Evolutionary conservation across 2,888 invertebrate genomes (phyloP).

Genomic region (Oscheius myriophilus): DNA sequence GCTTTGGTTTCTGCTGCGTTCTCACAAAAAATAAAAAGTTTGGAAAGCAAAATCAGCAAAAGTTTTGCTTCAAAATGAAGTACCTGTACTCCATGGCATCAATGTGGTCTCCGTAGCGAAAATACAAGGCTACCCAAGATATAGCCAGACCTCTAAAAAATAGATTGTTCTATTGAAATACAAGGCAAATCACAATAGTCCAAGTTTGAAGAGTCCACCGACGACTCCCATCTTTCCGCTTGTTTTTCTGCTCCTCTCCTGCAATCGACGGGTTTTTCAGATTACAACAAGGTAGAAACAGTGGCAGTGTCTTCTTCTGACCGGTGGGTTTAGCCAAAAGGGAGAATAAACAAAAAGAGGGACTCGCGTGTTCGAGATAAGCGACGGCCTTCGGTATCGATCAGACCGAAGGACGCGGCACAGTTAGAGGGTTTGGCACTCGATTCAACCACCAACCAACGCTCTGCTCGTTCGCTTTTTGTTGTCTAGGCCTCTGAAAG

Average conservation of each 20-base stretch:
- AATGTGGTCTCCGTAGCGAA: conserved; percentile 12
- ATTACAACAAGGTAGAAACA: too few relatives aligned
- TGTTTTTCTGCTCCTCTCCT: neutral
- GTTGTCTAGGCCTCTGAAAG: too few relatives aligned
- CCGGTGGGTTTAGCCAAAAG: neutral
- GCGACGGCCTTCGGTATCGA: conserved; percentile 27
- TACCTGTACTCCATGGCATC: conserved; percentile 19
- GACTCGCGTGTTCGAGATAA: conserved; percentile 5
- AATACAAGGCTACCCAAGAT: conserved; percentile 20
- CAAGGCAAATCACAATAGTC: conserved; percentile 10
- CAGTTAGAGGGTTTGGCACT: too few relatives aligned
- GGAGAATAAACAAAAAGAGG: neutral
- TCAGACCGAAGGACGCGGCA: conserved; percentile 4
- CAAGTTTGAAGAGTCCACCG: conserved; percentile 26
- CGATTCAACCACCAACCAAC: too few relatives aligned
- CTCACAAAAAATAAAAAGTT: too few relatives aligned
- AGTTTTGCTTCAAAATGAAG: too few relatives aligned
- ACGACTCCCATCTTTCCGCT: conserved; percentile 14
- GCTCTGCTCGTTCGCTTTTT: too few relatives aligned
- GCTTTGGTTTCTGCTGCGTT: too few relatives aligned
- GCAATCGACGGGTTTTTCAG: too few relatives aligned
- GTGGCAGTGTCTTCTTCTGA: too few relatives aligned
- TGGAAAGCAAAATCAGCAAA: neutral
- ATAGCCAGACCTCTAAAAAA: conserved; percentile 15
- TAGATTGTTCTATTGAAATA: neutral